These are phyloP conservation scores for Toxotes chatareus DNA, from an alignment of 2,113 vertebrate species.

Conservation along the genomic window DNA sequence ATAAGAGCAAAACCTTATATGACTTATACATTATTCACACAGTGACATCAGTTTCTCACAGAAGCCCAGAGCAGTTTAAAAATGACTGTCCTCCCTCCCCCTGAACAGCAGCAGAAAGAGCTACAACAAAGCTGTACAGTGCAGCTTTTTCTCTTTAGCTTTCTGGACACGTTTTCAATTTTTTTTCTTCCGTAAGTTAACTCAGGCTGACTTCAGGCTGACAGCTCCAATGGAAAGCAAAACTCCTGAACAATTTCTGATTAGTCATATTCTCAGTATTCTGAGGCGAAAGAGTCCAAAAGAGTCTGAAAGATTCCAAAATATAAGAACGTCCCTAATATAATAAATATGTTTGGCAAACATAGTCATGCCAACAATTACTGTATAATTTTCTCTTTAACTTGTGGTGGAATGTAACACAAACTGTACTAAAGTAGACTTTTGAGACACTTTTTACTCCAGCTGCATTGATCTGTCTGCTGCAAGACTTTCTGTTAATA, in stretches of 20 bases:
- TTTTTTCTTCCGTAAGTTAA: not conserved
- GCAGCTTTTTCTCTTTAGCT: not conserved
- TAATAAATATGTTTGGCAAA: not conserved
- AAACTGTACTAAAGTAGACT: too few relatives aligned
- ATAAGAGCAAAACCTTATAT: conserved; percentile 53
- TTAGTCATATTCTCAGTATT: not conserved
- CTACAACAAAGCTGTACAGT: not conserved
- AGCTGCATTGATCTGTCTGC: not conserved
- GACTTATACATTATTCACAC: conserved; percentile 57
- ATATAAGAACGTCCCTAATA: not conserved
- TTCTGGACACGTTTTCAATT: not conserved
- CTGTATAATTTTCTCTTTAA: not conserved
- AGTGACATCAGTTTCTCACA: conserved; percentile 45
- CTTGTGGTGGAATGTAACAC: not conserved
- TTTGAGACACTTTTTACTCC: too few relatives aligned
- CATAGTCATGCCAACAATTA: not conserved
- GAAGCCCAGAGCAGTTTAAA: conserved; percentile 15
- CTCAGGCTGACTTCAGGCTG: not conserved
- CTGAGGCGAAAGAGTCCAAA: not conserved
- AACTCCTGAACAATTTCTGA: not conserved
- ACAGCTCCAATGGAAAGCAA: not conserved
- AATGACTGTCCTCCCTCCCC: not conserved
- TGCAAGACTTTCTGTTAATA: too few relatives aligned
- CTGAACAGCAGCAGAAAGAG: not conserved
- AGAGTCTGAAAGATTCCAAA: too few relatives aligned